Percentiles rank a stretch among this genome's conserved stretches.
Conservation (phyloP, 2,113 vertebrate genomes). For the Panurus biarmicus region DNA sequence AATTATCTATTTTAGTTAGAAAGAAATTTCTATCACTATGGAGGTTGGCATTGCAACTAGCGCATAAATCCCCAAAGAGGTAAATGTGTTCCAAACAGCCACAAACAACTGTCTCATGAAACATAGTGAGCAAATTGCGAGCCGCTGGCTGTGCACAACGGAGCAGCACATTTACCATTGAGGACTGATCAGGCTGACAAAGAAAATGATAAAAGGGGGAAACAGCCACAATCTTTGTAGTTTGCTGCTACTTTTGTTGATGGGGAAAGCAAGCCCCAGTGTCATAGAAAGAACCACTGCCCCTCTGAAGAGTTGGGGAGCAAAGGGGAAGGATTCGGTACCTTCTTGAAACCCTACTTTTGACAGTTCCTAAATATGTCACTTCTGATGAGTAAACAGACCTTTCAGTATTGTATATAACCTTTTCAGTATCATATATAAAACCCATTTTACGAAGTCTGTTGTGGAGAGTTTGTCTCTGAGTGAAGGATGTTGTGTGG, state of each 20-base stretch:
- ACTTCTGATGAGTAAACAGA: not conserved
- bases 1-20: conserved; percentile 81
- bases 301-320: not conserved
- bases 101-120: conserved; percentile 80
- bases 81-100: conserved; percentile 78
- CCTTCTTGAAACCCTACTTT: not conserved
- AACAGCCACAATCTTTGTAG: conserved; percentile 61
- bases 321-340: not conserved
- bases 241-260: conserved; percentile 7
- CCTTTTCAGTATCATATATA: not conserved
- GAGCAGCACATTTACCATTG: conserved; percentile 67
- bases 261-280: not conserved
- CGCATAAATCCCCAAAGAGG: conserved; percentile 77
- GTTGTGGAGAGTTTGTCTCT: not conserved
- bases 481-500: not conserved
- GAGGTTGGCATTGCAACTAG: conserved; percentile 75
- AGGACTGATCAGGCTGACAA: conserved; percentile 72
- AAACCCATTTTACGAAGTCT: not conserved
- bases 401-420: not conserved
- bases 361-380: not conserved
- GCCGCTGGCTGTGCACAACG: conserved; percentile 74
- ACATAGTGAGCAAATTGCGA: conserved; percentile 75
- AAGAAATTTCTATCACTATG: conserved; percentile 76
- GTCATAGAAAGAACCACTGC: not conserved
- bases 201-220: conserved; percentile 70